Base-by-base conservation (phyloP, 2,113 vertebrate species). In the Spizaetus ornatus region DNA sequence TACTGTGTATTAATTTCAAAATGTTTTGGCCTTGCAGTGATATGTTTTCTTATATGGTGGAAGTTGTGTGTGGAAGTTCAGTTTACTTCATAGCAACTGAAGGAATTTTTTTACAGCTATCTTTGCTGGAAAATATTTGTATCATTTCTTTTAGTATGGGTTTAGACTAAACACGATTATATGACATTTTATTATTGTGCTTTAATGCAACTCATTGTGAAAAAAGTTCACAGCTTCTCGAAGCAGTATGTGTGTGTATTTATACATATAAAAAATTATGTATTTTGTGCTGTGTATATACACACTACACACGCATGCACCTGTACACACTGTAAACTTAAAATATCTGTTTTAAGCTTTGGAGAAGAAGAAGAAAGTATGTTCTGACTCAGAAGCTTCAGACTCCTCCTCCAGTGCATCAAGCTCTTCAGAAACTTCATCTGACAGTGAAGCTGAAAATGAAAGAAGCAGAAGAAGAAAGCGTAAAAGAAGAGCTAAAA, bases 281-380 rank as follows among this genome's bases (percentile, higher is more conserved):
- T 90, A 7, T 6, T 69, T 79, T 91, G 16, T 76, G n/a, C 29
- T 85, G 6, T 81, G 15, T 40, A 3, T 14, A 22, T 9, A 12
- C 8, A 47, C 7, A 18, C 5, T 29, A 8, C 8, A 15, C 19
- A 20, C 11, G 10, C 18, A 1, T 4, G 10, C 13, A 16, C 9
- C 3, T 22, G 12, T 25, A 13, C 40, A 43, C 13, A 3, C 27
- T n/a, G 10, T 86, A 36, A 80, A 73, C 19, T 26, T 11, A 8
- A 85, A 79, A 65, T 91, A 13, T 82, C 76, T 92, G 19, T 70
- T 96, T 88, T 93, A 78, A 99, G 99, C 98, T 72, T 97, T 99
- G 88, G 98, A 99, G 97, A 98, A 98, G 94, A 99, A 99, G 96
- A 99, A 98, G 95, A 99, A 98, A 92, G 98, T 98, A 32, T 92